Evolutionary conservation across 2,888 invertebrate genomes (phyloP).

Genomic region (Brachylomia viminalis): DNA sequence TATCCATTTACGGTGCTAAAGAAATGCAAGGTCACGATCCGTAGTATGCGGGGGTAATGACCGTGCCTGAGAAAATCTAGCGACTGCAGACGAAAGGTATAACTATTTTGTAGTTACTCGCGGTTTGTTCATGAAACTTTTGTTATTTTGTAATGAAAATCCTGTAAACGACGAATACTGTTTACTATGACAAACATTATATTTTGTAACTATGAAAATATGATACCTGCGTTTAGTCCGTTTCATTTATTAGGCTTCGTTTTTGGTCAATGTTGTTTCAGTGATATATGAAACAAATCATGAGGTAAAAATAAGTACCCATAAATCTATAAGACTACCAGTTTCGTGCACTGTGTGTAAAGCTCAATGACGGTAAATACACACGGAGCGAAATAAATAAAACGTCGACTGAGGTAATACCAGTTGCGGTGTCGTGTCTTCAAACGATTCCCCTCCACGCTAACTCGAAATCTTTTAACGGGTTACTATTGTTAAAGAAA

Average conservation of each 20-base stretch:
- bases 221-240: not conserved
- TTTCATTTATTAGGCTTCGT: not conserved
- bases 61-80: constrained; percentile 46
- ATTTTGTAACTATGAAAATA: constrained; percentile 5
- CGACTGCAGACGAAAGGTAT: constrained; percentile 34
- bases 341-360: constrained; percentile 21
- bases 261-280: not conserved
- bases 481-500: constrained; percentile 67
- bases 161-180: not conserved
- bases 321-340: not conserved
- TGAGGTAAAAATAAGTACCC: not conserved
- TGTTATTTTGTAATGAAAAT: constrained; percentile 31
- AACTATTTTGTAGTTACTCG: constrained; percentile 8
- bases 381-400: constrained; percentile 46
- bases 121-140: constrained; percentile 19
- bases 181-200: constrained; percentile 5
- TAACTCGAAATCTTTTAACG: constrained; percentile 70
- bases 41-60: constrained; percentile 49
- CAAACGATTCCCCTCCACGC: constrained; percentile 70
- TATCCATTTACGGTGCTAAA: constrained; percentile 51
- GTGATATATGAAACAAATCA: not conserved
- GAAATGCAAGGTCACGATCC: constrained; percentile 69
- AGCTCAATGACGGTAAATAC: constrained; percentile 48
- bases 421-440: constrained; percentile 64
- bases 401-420: constrained; percentile 27